Base-by-base conservation (phyloP, 2,113 vertebrate species). In the Phoxinus phoxinus region DNA sequence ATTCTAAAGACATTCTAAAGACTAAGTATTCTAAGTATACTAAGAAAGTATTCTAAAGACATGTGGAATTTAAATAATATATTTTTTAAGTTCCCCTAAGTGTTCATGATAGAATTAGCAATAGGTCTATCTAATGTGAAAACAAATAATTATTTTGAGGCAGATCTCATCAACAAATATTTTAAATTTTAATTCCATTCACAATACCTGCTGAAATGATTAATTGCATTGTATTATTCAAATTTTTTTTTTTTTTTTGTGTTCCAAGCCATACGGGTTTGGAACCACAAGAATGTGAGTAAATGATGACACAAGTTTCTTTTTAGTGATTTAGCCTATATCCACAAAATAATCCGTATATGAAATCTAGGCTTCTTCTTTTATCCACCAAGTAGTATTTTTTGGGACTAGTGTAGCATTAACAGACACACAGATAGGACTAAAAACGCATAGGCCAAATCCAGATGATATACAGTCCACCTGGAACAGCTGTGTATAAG, bases 401-500 rank as follows among this genome's bases (percentile, higher is more conserved):
- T 37, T 53, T 13, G 17, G 15, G 63, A 69, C 37, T 30, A 53
- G 8, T 17, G 32, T 19, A 73, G 87, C 87, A 92, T 88, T 63
- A 56, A 44, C 89, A 84, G 27, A 59, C 86, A 89, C 85, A 90
- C 89, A 89, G 84, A 89, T 89, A 11, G 87, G 32, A 73, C 81
- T 83, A 88, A 91, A 85, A 37, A 86, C 67, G 63, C 89, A 86
- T 63, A 88, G 87, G 89, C 77, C 85, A 89, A 87, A 87, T 71
- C 84, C 51, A 46, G 80, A 56, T 72, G 78, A 90, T 89, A 87
- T 82, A 44, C 77, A 86, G 85, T 89, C 74, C 86, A 91, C 90
- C 81, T 56, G 75, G 92, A 86, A 23, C 92, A 94, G 91, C 93
- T 94, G 92, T 88, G 79, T 86, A 41, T 41, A 53, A 74, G 74